Percentiles rank a stretch among this genome's conserved stretches.
phyloP scores from a whole-genome alignment of 1,140 invertebrate species.

The Argopecten irradians region DNA sequence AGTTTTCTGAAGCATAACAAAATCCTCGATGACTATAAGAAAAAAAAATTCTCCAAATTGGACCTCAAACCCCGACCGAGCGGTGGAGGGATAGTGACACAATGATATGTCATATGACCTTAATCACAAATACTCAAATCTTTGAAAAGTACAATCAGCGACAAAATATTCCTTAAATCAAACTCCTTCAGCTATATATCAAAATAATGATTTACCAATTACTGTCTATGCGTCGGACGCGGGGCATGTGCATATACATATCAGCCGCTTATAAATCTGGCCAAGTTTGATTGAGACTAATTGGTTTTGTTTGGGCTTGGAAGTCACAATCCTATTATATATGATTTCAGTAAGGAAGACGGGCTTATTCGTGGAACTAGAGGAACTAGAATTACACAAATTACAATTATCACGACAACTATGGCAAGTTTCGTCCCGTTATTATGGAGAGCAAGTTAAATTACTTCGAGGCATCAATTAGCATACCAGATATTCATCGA shows the following conservation, averaged over 20 bases:
- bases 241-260: not conserved
- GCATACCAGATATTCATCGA: not conserved
- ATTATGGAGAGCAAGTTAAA: not conserved
- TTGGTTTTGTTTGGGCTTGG: not conserved
- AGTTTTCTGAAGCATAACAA: no score
- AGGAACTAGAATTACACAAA: not conserved
- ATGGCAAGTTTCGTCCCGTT: not conserved
- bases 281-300: not conserved
- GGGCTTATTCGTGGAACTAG: not conserved
- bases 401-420: conserved; percentile 1
- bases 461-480: not conserved
- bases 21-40: no score
- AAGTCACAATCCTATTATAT: not conserved
- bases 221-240: not conserved
- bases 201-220: not conserved
- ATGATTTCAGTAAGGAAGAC: not conserved
- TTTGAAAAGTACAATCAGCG: no score
- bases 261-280: not conserved
- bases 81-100: no score
- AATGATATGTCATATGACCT: no score
- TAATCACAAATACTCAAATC: no score
- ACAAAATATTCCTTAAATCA: not conserved
- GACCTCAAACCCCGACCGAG: no score
- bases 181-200: not conserved
- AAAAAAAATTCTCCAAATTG: no score